phyloP scores from a whole-genome alignment of 2,888 invertebrate species.

The Lissonota sp. region DNA sequence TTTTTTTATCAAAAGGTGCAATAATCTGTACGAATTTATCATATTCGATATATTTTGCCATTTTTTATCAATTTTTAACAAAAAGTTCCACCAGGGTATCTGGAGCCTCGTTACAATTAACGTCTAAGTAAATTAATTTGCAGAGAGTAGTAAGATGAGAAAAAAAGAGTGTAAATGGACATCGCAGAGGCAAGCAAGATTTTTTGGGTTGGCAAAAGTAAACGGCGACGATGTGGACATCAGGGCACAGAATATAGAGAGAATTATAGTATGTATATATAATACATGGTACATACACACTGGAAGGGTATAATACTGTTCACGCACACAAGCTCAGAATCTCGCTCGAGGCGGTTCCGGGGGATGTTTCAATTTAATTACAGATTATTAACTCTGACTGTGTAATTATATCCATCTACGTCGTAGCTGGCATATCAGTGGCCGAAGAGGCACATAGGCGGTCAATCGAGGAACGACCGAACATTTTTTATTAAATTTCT shows the following conservation, averaged over 20 bases:
- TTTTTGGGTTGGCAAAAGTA: slow-evolving; percentile 7
- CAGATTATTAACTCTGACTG: slow-evolving; percentile 70
- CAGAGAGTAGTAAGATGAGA: slow-evolving; percentile 19
- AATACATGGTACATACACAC: slow-evolving; percentile 16
- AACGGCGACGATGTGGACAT: slow-evolving; percentile 13
- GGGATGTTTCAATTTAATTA: slow-evolving; percentile 72
- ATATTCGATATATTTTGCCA: no score
- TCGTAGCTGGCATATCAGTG: slow-evolving; percentile 47
- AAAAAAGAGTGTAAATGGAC: slow-evolving; percentile 4
- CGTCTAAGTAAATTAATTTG: slow-evolving; percentile 26
- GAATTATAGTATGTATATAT: slow-evolving; percentile 22
- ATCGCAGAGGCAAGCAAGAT: slow-evolving; percentile 1
- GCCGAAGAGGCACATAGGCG: slow-evolving; percentile 15
- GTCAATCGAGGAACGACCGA: slow-evolving; percentile 10
- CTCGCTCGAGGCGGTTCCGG: slow-evolving; percentile 63
- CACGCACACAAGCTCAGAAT: slow-evolving; percentile 29
- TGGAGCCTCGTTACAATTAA: slow-evolving; percentile 24
- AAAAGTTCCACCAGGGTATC: no score
- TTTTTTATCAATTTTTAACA: no score
- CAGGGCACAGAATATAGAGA: slow-evolving; percentile 5
- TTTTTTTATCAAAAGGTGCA: no score
- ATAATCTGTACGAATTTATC: no score
- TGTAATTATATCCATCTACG: slow-evolving; percentile 71
- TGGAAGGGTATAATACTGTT: slow-evolving; percentile 15
- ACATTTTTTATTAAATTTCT: no score